Evolutionary conservation across 1,140 invertebrate species (phyloP).

Genomic region (Rhyzopertha dominica): DNA sequence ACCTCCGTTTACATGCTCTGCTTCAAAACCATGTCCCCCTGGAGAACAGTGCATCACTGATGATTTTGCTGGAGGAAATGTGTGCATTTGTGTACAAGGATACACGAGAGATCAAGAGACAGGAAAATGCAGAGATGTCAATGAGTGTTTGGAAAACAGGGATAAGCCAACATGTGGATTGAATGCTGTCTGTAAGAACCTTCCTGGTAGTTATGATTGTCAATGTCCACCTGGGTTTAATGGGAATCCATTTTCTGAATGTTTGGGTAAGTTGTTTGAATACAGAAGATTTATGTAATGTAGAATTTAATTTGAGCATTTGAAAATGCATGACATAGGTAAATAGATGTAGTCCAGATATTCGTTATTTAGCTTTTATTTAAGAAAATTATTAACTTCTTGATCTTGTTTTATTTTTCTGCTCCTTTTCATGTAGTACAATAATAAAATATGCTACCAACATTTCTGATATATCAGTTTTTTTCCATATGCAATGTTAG

Average conservation of each 20-base stretch:
- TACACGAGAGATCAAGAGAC: conserved; percentile 67
- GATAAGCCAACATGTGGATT: conserved; percentile 74
- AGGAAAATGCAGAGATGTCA: conserved; percentile 76
- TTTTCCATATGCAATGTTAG: too few relatives aligned
- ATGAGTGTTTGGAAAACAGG: conserved; percentile 74
- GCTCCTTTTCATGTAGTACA: too few relatives aligned
- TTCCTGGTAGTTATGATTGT: conserved; percentile 91
- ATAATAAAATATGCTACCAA: too few relatives aligned
- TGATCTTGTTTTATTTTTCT: too few relatives aligned
- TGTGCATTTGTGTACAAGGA: conserved; percentile 83
- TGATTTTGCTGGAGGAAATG: conserved; percentile 63
- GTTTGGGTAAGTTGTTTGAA: conserved; percentile 62
- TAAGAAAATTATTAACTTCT: too few relatives aligned
- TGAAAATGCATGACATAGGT: too few relatives aligned
- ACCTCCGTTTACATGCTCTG: conserved; percentile 61
- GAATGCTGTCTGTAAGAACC: conserved; percentile 86
- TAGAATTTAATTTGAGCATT: too few relatives aligned
- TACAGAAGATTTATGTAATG: too few relatives aligned
- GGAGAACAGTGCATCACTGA: conserved; percentile 81
- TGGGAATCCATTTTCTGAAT: conserved; percentile 81
- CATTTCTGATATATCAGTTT: too few relatives aligned
- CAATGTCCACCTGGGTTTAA: conserved; percentile 81
- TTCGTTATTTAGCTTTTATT: too few relatives aligned
- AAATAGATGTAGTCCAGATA: too few relatives aligned
- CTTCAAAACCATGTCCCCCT: conserved; percentile 67